Conservation (phyloP, 2,888 invertebrate species). For the Heliconius ismenius region DNA sequence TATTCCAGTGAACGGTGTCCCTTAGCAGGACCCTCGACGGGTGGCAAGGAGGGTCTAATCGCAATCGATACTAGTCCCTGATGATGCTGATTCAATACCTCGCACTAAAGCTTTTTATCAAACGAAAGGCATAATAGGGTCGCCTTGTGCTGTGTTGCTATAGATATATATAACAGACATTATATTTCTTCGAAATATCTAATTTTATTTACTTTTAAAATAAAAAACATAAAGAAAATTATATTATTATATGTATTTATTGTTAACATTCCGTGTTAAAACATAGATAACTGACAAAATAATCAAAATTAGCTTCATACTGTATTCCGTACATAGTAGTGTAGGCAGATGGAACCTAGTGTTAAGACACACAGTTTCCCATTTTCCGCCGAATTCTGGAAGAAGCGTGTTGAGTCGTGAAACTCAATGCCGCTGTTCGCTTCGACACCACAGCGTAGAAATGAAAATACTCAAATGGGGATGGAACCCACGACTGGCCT, state of each 20-base stretch:
- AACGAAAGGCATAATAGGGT: slow-evolving; percentile 11
- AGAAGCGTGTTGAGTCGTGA: too few relatives aligned
- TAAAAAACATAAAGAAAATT: not conserved
- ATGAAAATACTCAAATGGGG: too few relatives aligned
- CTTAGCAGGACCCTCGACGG: slow-evolving; percentile 47
- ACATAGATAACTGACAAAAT: not conserved
- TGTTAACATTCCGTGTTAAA: not conserved
- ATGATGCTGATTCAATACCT: slow-evolving; percentile 49
- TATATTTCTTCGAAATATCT: not conserved
- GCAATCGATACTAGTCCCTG: slow-evolving; percentile 53
- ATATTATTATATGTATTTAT: not conserved
- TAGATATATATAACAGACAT: not conserved
- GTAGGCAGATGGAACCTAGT: too few relatives aligned
- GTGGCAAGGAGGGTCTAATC: slow-evolving; percentile 56
- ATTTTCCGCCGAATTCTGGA: too few relatives aligned
- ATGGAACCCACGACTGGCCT: too few relatives aligned
- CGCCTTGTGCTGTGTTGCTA: not conserved
- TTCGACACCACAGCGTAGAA: too few relatives aligned
- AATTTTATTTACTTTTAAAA: not conserved
- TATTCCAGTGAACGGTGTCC: slow-evolving; percentile 40
- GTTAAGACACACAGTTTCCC: too few relatives aligned
- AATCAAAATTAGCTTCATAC: too few relatives aligned
- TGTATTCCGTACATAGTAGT: too few relatives aligned
- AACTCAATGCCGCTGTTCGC: too few relatives aligned
- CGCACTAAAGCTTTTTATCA: slow-evolving; percentile 22